These are phyloP conservation scores for Platynereis dumerilii DNA, from an alignment of 2,888 invertebrate species.

Conservation along the genomic window DNA sequence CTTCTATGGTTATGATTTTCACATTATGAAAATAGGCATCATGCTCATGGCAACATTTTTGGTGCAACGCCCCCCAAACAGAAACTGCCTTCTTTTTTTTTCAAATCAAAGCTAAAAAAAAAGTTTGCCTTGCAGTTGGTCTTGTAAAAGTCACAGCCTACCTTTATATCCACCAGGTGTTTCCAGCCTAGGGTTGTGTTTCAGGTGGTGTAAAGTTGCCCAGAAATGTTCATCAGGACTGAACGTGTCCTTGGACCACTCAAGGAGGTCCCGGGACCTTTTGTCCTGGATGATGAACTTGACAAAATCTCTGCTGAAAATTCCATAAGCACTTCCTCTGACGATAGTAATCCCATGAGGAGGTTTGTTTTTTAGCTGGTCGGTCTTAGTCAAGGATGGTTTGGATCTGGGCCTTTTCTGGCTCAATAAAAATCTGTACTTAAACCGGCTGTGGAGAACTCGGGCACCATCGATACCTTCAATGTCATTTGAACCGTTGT, in stretches of 20 bases:
- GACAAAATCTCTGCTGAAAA: slow-evolving; percentile 51
- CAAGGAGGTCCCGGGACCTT: slow-evolving; percentile 43
- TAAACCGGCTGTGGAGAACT: slow-evolving; percentile 28
- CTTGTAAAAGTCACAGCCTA: too few species aligned
- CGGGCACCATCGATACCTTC: slow-evolving; percentile 47
- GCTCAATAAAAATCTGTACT: neutral
- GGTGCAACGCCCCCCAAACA: too few species aligned
- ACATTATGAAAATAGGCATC: too few species aligned
- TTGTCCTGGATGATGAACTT: slow-evolving; percentile 43
- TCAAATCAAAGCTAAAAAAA: too few species aligned
- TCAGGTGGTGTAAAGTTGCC: slow-evolving; percentile 51
- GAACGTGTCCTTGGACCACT: slow-evolving; percentile 47
- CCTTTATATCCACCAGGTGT: slow-evolving; percentile 51
- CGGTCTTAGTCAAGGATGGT: neutral
- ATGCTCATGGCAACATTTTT: too few species aligned
- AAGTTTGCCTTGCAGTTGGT: too few species aligned
- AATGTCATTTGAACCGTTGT: slow-evolving; percentile 57
- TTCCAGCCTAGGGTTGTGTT: slow-evolving; percentile 39
- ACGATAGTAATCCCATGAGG: slow-evolving; percentile 38
- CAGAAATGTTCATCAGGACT: slow-evolving; percentile 58
- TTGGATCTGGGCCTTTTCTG: neutral
- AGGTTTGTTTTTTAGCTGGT: slow-evolving; percentile 10
- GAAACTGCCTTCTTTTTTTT: too few species aligned
- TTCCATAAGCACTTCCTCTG: slow-evolving; percentile 55
- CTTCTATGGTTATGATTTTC: too few species aligned